phyloP scores from a whole-genome alignment of 2,113 vertebrate genomes.

The Bubalus kerabau region DNA sequence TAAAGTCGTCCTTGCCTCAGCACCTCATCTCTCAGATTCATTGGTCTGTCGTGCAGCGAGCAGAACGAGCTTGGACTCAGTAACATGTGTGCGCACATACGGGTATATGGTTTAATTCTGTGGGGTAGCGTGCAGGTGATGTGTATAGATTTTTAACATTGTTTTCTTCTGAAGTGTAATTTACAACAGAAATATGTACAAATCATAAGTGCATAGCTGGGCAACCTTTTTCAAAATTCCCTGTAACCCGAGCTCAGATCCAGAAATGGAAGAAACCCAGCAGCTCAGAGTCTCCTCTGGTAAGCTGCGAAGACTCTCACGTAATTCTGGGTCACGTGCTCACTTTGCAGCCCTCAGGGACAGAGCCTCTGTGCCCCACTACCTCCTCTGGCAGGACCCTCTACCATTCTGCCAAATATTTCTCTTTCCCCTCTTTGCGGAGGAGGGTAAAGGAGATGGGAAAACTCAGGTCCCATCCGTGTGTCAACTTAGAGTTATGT shows the following conservation, averaged over 20 bases:
- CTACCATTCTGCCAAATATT: neutral
- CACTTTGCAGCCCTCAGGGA: neutral
- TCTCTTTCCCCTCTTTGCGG: neutral
- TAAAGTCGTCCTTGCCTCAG: neutral
- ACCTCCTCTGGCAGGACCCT: neutral
- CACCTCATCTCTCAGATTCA: neutral
- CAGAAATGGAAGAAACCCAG: neutral
- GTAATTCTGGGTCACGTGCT: neutral
- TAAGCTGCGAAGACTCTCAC: neutral
- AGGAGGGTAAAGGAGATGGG: neutral
- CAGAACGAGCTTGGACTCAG: neutral
- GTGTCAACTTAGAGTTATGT: neutral
- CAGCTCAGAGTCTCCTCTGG: neutral
- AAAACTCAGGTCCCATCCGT: neutral
- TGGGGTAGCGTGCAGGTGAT: neutral
- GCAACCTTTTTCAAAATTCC: neutral
- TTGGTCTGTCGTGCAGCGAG: rapidly evolving
- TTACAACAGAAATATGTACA: neutral
- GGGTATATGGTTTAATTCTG: neutral
- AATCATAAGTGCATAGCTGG: neutral
- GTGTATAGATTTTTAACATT: neutral
- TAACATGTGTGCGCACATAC: neutral
- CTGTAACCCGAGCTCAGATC: neutral
- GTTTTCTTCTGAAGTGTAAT: neutral
- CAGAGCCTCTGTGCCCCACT: neutral